Base-by-base conservation (phyloP, 2,797 vertebrate species). In the Paramormyrops hopkinsi region DNA sequence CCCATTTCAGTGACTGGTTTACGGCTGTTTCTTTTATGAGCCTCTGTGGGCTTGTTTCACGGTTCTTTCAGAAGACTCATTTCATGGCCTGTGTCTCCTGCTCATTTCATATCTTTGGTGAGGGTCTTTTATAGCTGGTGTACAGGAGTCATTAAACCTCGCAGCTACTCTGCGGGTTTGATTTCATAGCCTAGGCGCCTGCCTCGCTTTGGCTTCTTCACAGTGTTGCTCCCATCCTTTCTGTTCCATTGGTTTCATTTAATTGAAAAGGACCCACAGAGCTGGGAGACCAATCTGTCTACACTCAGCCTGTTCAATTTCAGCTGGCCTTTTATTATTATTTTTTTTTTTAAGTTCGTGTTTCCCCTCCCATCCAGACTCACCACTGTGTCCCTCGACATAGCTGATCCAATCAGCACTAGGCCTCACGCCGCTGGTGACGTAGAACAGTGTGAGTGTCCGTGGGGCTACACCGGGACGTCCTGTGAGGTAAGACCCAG, bases 371-470 rank as follows among this genome's bases (percentile, higher is more conserved):
- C 90, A 76, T 88, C 51, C 92, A 99, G 98, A 89, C 92, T 99
- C 91, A 92, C 94, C 56, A 93, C 93, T 0, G 97, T 98, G 84
- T 97, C 96, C 89, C 91, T 99, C 94, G 97, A 97, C 3, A 90
- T 94, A 0, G 97, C 97, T 0, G 96, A 93, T 88, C 92, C 95
- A 9, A 94, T 93, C 7, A 93, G 95, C 2, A 92, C 93, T 73
- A 94, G 94, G 84, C 92, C 95, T 0, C 89, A 92, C 19, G 95
- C 93, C 54, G 96, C 96, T 0, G 88, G 93, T 2, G 95, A 97
- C 0, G 96, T 98, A 90, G 98, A 99, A 91, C 94, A 91, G 29
- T 99, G 98, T 88, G 97, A 99, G 94, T 99, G 98, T 92, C 98
- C 98, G 0, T 97, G 95, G 91, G 98, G 98, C 73, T 98, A 99